Conservation (phyloP, 2,113 vertebrate genomes). For the Cryptoleucopteryx plumbea region DNA sequence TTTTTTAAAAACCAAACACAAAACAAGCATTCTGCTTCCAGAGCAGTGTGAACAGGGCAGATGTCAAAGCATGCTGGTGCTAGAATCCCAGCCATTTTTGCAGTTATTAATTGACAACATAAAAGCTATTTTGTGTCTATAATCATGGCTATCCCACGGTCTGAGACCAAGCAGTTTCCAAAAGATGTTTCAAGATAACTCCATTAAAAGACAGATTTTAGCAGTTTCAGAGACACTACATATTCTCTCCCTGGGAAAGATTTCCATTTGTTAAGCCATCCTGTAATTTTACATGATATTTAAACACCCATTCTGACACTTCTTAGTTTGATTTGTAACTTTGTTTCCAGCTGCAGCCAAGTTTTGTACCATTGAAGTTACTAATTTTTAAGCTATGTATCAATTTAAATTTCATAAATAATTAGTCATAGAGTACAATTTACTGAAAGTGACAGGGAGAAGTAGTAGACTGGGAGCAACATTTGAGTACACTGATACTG, state of each 20-base stretch:
- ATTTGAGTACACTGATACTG: neutral
- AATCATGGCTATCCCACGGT: neutral
- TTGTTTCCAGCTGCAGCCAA: neutral
- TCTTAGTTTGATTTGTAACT: neutral
- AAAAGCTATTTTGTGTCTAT: neutral
- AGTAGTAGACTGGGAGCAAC: neutral
- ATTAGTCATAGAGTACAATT: neutral
- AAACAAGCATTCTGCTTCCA: neutral
- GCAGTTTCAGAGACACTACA: neutral
- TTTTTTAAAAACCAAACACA: too few species aligned
- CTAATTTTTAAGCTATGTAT: neutral
- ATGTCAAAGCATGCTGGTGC: neutral
- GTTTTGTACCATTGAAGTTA: neutral
- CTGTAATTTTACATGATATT: neutral
- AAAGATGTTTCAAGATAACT: neutral
- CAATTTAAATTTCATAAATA: neutral
- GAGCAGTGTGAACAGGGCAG: neutral
- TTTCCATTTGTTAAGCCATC: neutral
- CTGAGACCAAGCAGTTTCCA: neutral
- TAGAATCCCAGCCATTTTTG: neutral
- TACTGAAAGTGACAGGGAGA: neutral
- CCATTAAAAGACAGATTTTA: neutral
- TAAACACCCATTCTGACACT: neutral
- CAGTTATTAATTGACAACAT: neutral
- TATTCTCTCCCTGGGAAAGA: neutral